Evolutionary conservation across 2,113 vertebrate species (phyloP).

Genomic region (Cettia cetti): DNA sequence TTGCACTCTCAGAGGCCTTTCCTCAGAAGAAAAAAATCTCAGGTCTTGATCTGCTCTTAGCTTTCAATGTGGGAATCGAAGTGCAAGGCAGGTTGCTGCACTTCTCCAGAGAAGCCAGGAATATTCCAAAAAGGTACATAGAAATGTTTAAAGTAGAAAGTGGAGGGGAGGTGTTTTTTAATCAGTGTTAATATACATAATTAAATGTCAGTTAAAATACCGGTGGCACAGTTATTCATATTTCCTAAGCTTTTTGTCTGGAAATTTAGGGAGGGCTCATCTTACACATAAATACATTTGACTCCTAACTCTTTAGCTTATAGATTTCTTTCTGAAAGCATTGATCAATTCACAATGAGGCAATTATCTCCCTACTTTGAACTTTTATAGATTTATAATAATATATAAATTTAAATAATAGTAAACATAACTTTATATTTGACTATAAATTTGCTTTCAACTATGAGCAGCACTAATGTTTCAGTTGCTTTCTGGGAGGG

Average conservation of each 20-base stretch:
- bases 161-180: not conserved
- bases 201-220: not conserved
- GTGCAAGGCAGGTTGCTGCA: slow-evolving; percentile 87
- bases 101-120: slow-evolving; percentile 87
- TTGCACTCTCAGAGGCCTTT: slow-evolving; percentile 80
- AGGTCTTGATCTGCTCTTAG: slow-evolving; percentile 87
- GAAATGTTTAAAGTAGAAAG: not conserved
- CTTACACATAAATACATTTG: not conserved
- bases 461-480: not conserved
- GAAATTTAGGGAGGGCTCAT: not conserved
- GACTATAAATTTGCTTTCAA: not conserved
- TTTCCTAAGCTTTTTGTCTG: not conserved
- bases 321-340: not conserved
- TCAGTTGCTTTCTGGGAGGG: not conserved
- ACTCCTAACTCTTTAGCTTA: not conserved
- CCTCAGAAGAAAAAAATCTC: slow-evolving; percentile 71
- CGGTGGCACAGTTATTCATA: not conserved
- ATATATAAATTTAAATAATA: not conserved
- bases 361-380: not conserved
- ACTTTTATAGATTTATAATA: not conserved
- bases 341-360: not conserved
- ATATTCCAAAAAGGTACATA: slow-evolving; percentile 88
- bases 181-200: not conserved
- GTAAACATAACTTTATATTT: not conserved
- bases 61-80: slow-evolving; percentile 91